Evolutionary conservation across 2,797 vertebrate species (phyloP).

Genomic region (Antennarius maculatus): DNA sequence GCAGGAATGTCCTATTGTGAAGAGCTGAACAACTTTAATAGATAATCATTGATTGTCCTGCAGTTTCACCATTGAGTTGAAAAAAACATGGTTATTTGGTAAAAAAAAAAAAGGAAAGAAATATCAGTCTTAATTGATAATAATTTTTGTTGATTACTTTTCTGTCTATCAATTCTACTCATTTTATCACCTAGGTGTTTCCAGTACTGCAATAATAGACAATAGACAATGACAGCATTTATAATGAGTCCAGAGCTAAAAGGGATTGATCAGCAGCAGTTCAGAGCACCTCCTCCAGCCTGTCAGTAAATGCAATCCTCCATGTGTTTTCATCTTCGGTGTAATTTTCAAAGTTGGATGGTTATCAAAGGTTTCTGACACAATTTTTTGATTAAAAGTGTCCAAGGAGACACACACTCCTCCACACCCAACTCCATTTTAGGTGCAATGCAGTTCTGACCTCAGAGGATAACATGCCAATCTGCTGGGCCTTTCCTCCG

Average conservation of each 20-base stretch:
- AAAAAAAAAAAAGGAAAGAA: too few species aligned
- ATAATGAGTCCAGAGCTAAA: not conserved
- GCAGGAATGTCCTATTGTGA: not conserved
- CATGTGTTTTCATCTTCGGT: constrained; percentile 10
- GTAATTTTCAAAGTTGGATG: constrained; percentile 4
- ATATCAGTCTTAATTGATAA: not conserved
- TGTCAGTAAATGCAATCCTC: not conserved
- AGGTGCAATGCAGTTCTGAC: constrained; percentile 25
- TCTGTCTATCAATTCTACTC: not conserved
- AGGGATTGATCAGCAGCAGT: not conserved
- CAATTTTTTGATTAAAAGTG: constrained; percentile 15
- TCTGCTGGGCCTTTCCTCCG: constrained; percentile 40
- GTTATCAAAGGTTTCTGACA: constrained; percentile 9
- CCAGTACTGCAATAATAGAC: not conserved
- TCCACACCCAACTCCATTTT: not conserved
- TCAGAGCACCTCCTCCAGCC: not conserved
- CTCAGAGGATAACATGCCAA: constrained; percentile 57
- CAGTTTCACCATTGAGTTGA: not conserved
- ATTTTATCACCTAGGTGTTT: not conserved
- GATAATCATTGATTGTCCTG: not conserved
- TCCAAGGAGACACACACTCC: not conserved
- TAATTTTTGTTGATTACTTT: not conserved
- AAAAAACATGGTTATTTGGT: not conserved
- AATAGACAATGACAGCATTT: not conserved
- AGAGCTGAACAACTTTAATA: not conserved